Conservation (phyloP, 2,797 vertebrate species). For the Champsocephalus esox region DNA sequence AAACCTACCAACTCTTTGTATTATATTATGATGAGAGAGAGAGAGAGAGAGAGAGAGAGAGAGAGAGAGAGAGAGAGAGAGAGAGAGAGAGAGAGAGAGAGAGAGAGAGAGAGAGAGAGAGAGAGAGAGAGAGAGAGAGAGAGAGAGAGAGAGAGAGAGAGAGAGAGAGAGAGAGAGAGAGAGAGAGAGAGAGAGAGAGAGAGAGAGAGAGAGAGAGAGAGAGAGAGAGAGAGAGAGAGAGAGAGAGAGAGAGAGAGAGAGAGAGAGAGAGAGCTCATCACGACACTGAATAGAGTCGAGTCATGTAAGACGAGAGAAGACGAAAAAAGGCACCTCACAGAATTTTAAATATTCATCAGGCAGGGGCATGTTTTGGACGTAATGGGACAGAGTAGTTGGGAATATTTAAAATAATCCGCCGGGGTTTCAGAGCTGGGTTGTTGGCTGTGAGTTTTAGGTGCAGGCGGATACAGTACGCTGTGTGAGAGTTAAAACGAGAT, state of each 20-base stretch:
- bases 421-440: neutral
- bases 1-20: too few relatives aligned
- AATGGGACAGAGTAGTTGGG: constrained; percentile 21
- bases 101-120: constrained; percentile 37
- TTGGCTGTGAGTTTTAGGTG: constrained; percentile 8
- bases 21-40: neutral
- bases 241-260: constrained; percentile 6
- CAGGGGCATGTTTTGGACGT: constrained; percentile 16
- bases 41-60: constrained; percentile 36
- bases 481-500: constrained; percentile 41
- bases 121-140: constrained; percentile 38
- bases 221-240: constrained; percentile 36
- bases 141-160: constrained; percentile 36
- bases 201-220: constrained; percentile 19
- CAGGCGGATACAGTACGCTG: constrained; percentile 34
- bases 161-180: constrained; percentile 35
- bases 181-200: constrained; percentile 28
- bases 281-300: constrained; percentile 79
- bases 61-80: constrained; percentile 23
- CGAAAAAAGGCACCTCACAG: constrained; percentile 28
- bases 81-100: constrained; percentile 3
- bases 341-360: constrained; percentile 54
- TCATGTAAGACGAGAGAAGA: constrained; percentile 67
- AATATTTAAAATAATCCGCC: constrained; percentile 39
- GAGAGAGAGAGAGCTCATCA: constrained; percentile 60